Conservation (phyloP, 1,140 invertebrate species). For the Theocolax elegans region DNA sequence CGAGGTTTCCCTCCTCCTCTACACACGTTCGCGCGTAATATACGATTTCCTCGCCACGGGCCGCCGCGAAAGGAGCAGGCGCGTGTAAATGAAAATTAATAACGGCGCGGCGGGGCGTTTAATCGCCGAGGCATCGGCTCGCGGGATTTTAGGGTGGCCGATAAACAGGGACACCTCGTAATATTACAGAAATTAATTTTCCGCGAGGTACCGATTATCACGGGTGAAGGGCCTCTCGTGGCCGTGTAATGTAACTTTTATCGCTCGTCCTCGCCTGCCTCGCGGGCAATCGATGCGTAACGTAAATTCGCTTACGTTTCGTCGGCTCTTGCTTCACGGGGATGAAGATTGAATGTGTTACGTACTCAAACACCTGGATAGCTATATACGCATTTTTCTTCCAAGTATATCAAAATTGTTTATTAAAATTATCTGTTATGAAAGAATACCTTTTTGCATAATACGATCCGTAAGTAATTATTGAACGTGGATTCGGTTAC, state of each 20-base stretch:
- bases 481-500: too few relatives aligned
- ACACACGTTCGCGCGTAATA: not conserved
- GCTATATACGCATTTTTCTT: too few relatives aligned
- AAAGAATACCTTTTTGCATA: too few relatives aligned
- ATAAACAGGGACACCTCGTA: constrained; percentile 16
- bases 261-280: not conserved
- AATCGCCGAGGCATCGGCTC: constrained; percentile 15
- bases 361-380: too few relatives aligned
- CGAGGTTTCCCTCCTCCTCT: too few relatives aligned
- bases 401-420: too few relatives aligned
- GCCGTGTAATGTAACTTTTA: not conserved
- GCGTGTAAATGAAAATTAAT: constrained; percentile 34
- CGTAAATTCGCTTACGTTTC: too few relatives aligned
- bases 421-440: too few relatives aligned
- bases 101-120: constrained; percentile 11
- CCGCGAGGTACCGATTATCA: constrained; percentile 10
- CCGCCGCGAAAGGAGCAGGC: not conserved
- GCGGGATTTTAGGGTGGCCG: not conserved
- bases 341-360: too few relatives aligned
- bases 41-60: not conserved
- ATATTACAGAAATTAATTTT: constrained; percentile 33
- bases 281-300: too few relatives aligned
- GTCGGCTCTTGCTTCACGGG: too few relatives aligned
- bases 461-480: too few relatives aligned
- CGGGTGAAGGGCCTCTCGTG: not conserved